Evolutionary conservation across 2,797 vertebrate species (phyloP).

Genomic region (Aulostomus chinensis): DNA sequence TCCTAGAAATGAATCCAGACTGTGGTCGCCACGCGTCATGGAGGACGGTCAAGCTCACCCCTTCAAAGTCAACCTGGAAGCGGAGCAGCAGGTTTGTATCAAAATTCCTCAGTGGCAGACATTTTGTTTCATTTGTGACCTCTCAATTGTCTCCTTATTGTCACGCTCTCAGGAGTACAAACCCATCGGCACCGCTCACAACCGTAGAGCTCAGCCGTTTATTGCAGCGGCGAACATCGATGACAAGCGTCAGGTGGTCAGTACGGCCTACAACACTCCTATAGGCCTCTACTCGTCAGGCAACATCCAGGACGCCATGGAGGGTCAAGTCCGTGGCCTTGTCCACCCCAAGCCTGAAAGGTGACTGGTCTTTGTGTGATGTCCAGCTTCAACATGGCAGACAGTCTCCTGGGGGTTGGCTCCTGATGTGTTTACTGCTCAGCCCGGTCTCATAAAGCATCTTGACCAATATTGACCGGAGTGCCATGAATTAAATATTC

Average conservation of each 20-base stretch:
- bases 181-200: constrained; percentile 91
- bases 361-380: too few species aligned
- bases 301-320: constrained; percentile 96
- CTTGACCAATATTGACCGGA: too few species aligned
- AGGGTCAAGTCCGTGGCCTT: constrained; percentile 93
- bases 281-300: constrained; percentile 97
- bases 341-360: constrained; percentile 83
- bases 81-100: constrained; percentile 89
- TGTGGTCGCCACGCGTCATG: constrained; percentile 90
- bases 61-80: constrained; percentile 91
- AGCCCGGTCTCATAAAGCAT: too few species aligned
- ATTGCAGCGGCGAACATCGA: constrained; percentile 95
- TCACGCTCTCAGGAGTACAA: constrained; percentile 89
- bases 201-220: constrained; percentile 93
- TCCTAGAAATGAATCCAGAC: constrained; percentile 84
- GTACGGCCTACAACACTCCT: constrained; percentile 95
- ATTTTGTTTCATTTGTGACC: too few species aligned
- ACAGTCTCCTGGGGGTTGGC: too few species aligned
- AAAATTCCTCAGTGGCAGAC: too few species aligned
- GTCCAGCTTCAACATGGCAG: too few species aligned
- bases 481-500: too few species aligned
- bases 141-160: too few species aligned
- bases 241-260: constrained; percentile 97
- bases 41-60: constrained; percentile 87
- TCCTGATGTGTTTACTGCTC: too few species aligned